A percentile compares a stretch with the other conserved stretches of the same genome.
Evolutionary conservation across 2,888 invertebrate species (phyloP).

Genomic region (Drosophila multiciliata): DNA sequence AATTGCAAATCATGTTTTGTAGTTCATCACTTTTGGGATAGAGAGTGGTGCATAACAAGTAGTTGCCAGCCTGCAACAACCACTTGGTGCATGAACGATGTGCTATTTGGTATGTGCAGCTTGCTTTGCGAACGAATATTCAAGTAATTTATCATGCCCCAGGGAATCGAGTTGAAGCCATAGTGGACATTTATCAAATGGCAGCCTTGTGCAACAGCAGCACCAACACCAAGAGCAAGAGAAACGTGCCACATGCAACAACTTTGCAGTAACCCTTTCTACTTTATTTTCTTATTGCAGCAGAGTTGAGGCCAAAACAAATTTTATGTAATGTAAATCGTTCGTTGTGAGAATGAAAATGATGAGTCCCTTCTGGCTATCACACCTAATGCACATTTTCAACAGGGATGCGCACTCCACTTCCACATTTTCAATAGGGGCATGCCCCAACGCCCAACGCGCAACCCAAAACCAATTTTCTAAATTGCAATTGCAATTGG

Average conservation of each 20-base stretch:
- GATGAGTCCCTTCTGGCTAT: conserved; percentile 40
- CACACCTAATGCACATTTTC: conserved; percentile 24
- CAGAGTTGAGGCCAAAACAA: conserved; percentile 23
- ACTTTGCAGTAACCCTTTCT: not conserved
- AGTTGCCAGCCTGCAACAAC: conserved; percentile 4
- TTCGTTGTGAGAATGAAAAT: conserved; percentile 31
- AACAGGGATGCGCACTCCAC: not conserved
- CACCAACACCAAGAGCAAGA: conserved; percentile 18
- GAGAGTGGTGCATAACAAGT: conserved; percentile 18
- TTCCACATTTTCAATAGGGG: not conserved
- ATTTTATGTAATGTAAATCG: conserved; percentile 63
- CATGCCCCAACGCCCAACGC: not conserved
- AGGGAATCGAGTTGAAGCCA: conserved; percentile 38
- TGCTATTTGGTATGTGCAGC: conserved; percentile 40
- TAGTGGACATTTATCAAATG: conserved; percentile 65
- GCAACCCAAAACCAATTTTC: conserved; percentile 64
- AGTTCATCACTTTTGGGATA: not conserved
- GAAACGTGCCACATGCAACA: conserved; percentile 27
- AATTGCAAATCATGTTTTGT: not conserved
- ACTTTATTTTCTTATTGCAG: conserved; percentile 21
- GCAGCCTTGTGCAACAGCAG: conserved; percentile 40
- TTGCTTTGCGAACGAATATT: conserved; percentile 34
- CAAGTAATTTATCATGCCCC: conserved; percentile 69
- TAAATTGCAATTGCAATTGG: conserved; percentile 70
- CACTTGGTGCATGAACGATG: conserved; percentile 12